Base-by-base conservation (phyloP, 1,140 invertebrate species). In the Stenopsyche tienmushanensis region DNA sequence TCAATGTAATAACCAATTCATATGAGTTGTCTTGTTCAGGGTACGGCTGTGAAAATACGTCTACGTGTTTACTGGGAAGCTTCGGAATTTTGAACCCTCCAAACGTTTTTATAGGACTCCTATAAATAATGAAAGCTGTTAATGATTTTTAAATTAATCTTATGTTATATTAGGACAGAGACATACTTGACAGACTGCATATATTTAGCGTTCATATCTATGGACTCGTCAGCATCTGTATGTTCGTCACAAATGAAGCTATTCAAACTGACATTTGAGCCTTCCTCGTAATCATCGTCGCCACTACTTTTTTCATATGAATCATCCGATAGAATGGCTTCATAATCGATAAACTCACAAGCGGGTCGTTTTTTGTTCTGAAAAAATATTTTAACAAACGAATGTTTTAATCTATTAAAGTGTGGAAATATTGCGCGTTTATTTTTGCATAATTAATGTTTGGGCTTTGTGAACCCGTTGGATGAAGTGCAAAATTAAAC, bases 181-280 rank as follows among this genome's bases (percentile, higher is more conserved):
- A 60, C 74, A 72, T 73, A 83, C 83, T 76, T 85, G 1, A 84
- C 70, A 17, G 83, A 83, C 64, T 82, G 81, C 18, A 88, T 72
- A 72, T 88, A 88, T 64, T 84, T 77, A 2, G 78, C 83, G 23
- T 81, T 75, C 78, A 85, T 83, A 64, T 85, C 78, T 9, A 78
- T 65, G 24, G 72, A 26, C 45, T 78, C 76, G 3, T 78, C 73
- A 3, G 75, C 67, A 26, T 81, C 73, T 7, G 62, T 54, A 1
- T 73, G 73, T 20, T 82, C 79, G 44, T 81, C 81, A 66, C 77
- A 79, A 52, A 81, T 74, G 60, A 81, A 81, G 54, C 78, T 74
- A 3, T 70, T 62, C 17, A 80, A 72, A 65, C 77, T 79, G 9
- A 76, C 75, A 3, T 72, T 62, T 18, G 75, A 47, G 21, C 64